These are phyloP conservation scores for Trogon melanurus DNA, from an alignment of 2,113 vertebrate genomes.

Conservation along the genomic window DNA sequence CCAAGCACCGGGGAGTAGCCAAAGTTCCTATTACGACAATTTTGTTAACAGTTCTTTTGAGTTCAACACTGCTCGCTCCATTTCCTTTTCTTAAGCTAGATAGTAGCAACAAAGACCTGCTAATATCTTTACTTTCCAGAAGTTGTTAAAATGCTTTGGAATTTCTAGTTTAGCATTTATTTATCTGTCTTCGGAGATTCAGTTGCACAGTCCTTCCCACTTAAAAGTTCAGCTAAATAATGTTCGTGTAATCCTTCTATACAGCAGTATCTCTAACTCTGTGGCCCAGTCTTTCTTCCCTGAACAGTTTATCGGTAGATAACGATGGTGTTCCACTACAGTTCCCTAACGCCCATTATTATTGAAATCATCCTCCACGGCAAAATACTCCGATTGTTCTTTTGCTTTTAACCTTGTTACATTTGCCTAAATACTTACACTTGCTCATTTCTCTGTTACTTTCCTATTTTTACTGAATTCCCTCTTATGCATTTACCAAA, in stretches of 20 bases:
- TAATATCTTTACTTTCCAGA: slow-evolving; percentile 11
- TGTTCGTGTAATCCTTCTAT: background rate
- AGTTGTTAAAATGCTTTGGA: slow-evolving; percentile 13
- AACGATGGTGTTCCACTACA: background rate
- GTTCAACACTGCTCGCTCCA: background rate
- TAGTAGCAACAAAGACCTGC: slow-evolving; percentile 11
- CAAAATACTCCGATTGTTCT: background rate
- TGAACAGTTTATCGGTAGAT: background rate
- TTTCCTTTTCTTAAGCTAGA: slow-evolving; percentile 11
- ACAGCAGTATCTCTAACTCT: background rate
- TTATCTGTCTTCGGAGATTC: slow-evolving; percentile 41
- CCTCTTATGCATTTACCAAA: slow-evolving; percentile 17
- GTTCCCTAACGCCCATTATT: background rate
- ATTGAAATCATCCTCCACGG: background rate
- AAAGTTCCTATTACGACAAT: background rate
- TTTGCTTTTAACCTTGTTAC: slow-evolving; percentile 1
- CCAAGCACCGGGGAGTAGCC: background rate
- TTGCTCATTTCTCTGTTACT: background rate
- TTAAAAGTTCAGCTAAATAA: slow-evolving; percentile 11
- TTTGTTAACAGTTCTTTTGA: slow-evolving; percentile 1
- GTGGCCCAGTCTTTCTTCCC: background rate
- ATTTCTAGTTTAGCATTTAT: slow-evolving; percentile 17
- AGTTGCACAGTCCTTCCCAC: background rate
- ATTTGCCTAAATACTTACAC: background rate
- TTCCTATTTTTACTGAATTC: slow-evolving; percentile 31